Evolutionary conservation across 2,888 invertebrate species (phyloP).

Genomic region (Unio pictorum): DNA sequence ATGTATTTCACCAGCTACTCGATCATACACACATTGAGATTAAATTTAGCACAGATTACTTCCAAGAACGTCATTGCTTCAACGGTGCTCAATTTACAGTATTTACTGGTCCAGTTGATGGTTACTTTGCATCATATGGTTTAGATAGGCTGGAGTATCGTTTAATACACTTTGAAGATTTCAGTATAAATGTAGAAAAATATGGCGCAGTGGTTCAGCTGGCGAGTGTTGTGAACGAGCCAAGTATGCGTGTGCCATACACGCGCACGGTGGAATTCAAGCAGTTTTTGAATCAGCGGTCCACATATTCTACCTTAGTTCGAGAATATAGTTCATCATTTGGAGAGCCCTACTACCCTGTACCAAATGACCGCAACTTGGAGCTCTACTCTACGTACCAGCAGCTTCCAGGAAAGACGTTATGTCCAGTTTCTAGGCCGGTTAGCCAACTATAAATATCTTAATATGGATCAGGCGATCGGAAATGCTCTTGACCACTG

Average conservation of each 20-base stretch:
- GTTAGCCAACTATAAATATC: conserved; percentile 10
- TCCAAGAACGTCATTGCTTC: not conserved
- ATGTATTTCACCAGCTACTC: conserved; percentile 4
- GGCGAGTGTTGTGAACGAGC: conserved; percentile 6
- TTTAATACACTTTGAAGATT: conserved; percentile 1
- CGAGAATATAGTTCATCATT: not conserved
- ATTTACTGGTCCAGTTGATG: conserved; percentile 8
- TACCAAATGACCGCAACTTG: conserved; percentile 3
- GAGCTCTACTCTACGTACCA: conserved; percentile 1
- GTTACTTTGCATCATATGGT: not conserved
- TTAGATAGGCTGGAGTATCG: conserved; percentile 5
- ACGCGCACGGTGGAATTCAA: conserved; percentile 10
- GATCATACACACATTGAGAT: conserved; percentile 3
- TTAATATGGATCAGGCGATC: conserved; percentile 14
- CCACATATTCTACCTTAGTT: conserved; percentile 1
- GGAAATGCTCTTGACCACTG: conserved; percentile 7
- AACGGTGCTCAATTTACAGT: no score
- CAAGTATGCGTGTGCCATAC: not conserved
- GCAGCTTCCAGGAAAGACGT: not conserved
- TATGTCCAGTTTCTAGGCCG: conserved; percentile 5
- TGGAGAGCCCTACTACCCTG: conserved; percentile 13
- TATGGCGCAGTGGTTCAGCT: not conserved
- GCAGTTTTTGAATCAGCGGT: conserved; percentile 5
- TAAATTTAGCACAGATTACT: not conserved
- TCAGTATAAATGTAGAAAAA: not conserved